Base-by-base conservation (phyloP, 2,888 invertebrate genomes). In the Trachelus stipa region DNA sequence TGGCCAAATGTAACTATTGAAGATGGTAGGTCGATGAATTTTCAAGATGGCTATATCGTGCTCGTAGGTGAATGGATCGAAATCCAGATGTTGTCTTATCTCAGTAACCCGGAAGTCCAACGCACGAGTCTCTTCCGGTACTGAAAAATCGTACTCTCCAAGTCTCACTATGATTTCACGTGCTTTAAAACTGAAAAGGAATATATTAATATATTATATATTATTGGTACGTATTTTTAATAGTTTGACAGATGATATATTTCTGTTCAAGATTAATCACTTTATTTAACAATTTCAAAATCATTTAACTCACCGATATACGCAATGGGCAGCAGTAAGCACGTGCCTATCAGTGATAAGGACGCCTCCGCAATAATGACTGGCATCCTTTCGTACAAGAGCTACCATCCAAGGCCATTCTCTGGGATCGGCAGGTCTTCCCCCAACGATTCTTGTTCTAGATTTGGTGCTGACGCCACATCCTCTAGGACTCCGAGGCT, bases 321-420 rank as follows among this genome's bases (percentile, higher is more conserved):
- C 93, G 87, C 96, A 96, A 87, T 96, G 96, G 1, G 96, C 95
- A 2, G 96, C 96, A 0, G 96, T 97, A 0, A 97, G 92, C 30
- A 97, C 94, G 87, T 96, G 96, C 77, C 94, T 92, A 86, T 96
- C 95, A 0, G 97, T 96, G 82, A 97, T 95, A 73, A 97, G 93
- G 0, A 94, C 95, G 0, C 97, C 97, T 0, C 97, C 97, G 88
- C 97, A 97, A 91, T 94, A 96, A 77, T 94, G 94, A 88, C 94
- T 93, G 76, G 92, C 90, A 33, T 93, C 93, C 4, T 92, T 92
- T 0, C 94, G 93, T 30, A 96, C 93, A 80, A 97, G 90, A 1
- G 96, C 96, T 0, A 95, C 97, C 94, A 97, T 95, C 97, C 97
- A 96, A 0, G 96, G 96, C 95, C 96, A 97, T 87, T 96, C 96